Evolutionary conservation across 2,113 vertebrate species (phyloP).

Genomic region (Chloebia gouldiae): DNA sequence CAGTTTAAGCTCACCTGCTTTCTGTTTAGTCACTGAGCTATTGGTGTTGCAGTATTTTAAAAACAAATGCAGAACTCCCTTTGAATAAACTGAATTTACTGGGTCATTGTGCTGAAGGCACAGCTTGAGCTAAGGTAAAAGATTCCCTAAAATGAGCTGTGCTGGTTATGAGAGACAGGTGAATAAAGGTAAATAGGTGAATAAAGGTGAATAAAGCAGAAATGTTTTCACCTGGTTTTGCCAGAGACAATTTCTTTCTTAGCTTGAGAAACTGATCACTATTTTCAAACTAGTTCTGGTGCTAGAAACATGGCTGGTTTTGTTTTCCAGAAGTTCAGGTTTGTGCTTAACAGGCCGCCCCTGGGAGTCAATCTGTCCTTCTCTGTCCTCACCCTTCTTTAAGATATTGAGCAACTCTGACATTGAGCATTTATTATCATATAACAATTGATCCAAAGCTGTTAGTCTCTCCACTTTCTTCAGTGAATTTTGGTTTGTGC

Average conservation of each 20-base stretch:
- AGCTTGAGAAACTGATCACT: neutral
- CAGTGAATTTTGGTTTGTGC: neutral
- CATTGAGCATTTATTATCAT: neutral
- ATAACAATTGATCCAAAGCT: neutral
- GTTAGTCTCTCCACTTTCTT: neutral
- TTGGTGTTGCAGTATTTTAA: neutral
- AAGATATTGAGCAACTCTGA: neutral
- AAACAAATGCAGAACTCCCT: neutral
- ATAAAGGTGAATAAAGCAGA: neutral
- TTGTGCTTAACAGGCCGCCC: neutral
- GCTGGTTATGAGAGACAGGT: neutral
- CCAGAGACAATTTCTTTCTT: neutral
- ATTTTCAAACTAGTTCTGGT: neutral
- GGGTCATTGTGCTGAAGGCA: neutral
- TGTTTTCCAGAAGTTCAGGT: neutral
- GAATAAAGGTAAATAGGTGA: neutral
- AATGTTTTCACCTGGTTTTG: neutral
- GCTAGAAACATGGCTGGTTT: neutral
- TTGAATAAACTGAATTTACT: neutral
- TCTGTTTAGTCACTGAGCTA: neutral
- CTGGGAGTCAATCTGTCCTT: neutral
- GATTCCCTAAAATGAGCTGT: neutral
- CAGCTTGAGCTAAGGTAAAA: neutral
- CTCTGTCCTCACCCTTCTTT: neutral
- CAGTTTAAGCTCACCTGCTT: neutral